Evolutionary conservation across 2,113 vertebrate genomes (phyloP).

Genomic region (Labrus mixtus): DNA sequence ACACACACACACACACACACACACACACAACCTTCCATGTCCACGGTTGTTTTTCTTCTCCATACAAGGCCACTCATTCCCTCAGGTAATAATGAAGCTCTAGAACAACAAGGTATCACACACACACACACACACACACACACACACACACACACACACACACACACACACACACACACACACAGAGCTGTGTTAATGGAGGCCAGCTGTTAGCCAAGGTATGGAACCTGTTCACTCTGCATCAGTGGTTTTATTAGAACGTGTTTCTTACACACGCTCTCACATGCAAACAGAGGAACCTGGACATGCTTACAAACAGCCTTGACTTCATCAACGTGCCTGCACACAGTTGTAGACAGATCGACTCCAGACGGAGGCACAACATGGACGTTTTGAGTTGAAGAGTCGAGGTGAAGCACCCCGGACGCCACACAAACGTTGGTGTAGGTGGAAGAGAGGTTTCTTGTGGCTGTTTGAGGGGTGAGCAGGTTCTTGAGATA

Average conservation of each 20-base stretch:
- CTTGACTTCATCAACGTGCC: not conserved
- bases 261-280: not conserved
- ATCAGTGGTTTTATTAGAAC: slow-evolving; percentile 10
- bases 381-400: not conserved
- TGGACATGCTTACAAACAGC: not conserved
- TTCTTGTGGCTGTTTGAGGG: too few species aligned
- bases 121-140: slow-evolving; percentile 10
- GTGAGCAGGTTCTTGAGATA: too few species aligned
- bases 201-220: slow-evolving; percentile 36
- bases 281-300: slow-evolving; percentile 3
- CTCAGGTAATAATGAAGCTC: slow-evolving; percentile 42
- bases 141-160: not conserved
- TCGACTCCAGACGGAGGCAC: not conserved
- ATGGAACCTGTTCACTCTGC: not conserved
- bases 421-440: not conserved
- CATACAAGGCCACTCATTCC: slow-evolving; percentile 50
- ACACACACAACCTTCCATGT: not conserved
- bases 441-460: too few species aligned
- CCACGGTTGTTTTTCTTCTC: slow-evolving; percentile 52
- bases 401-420: too few species aligned
- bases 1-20: not conserved
- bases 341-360: not conserved
- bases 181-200: slow-evolving; percentile 29
- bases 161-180: slow-evolving; percentile 4
- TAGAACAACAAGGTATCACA: not conserved